Evolutionary conservation across 2,888 invertebrate genomes (phyloP).

Genomic region (Teinopalpus imperialis): DNA sequence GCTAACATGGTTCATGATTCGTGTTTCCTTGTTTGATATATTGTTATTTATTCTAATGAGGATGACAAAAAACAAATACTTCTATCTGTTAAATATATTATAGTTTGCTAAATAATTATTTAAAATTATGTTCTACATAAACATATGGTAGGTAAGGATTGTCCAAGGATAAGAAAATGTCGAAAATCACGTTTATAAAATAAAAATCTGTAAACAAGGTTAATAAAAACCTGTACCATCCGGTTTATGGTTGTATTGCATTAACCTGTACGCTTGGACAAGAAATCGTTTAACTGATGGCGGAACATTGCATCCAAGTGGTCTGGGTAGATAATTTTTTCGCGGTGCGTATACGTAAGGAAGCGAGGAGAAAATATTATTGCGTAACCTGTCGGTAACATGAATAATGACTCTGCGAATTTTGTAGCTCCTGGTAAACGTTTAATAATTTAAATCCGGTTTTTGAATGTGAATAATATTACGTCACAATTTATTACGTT

Average conservation of each 20-base stretch:
- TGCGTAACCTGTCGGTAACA: conserved; percentile 18
- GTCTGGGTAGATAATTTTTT: conserved; percentile 9
- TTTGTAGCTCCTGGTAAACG: conserved; percentile 13
- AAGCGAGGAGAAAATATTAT: conserved; percentile 15
- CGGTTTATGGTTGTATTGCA: neutral
- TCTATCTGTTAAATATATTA: too few species aligned
- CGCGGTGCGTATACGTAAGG: neutral
- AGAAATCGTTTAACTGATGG: conserved; percentile 1
- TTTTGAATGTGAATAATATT: conserved; percentile 14
- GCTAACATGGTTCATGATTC: too few species aligned
- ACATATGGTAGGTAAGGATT: too few species aligned
- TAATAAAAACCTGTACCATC: neutral
- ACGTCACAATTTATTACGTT: conserved; percentile 4
- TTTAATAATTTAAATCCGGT: conserved; percentile 11
- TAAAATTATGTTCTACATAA: too few species aligned
- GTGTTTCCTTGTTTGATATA: too few species aligned
- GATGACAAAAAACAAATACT: too few species aligned
- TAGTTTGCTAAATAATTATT: too few species aligned
- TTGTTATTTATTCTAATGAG: too few species aligned
- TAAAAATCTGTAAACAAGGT: too few species aligned
- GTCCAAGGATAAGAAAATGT: too few species aligned
- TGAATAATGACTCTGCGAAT: conserved; percentile 21
- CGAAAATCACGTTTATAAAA: too few species aligned
- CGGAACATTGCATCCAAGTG: conserved; percentile 8
- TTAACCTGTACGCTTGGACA: neutral